Base-by-base conservation (phyloP, 2,888 invertebrate genomes). In the Pandemis corylana region DNA sequence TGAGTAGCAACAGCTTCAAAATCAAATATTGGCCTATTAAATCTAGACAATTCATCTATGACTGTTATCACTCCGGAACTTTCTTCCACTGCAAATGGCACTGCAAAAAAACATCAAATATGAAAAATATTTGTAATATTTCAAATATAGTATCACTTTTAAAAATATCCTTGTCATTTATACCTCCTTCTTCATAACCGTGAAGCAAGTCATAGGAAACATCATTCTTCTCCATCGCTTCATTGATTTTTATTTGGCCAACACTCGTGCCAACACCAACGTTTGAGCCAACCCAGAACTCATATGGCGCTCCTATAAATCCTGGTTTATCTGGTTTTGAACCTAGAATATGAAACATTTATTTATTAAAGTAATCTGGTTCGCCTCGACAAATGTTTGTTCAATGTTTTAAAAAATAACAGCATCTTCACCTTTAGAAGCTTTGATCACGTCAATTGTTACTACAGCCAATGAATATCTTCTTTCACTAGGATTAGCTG, bases 11-110 rank as follows among this genome's bases (percentile, higher is more conserved):
- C 96, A 0, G 97, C 97, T 91, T 98, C 97, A 82, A 98, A 97
- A 77, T 97, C 96, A 83, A 97, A 98, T 53, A 96, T 89, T 4
- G 96, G 95, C 49, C 96, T 91, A 41, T 95, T 95, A 83, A 96
- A 98, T 80, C 96, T 96, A 0, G 95, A 91, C 61, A 98, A 90
- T 76, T 96, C 96, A 49, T 97, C 96, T 73, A 98, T 96, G 0
- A 98, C 97, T 1, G 97, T 98, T 65, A 98, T 97, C 0, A 97
- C 97, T 5, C 98, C 98, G 0, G 97, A 97, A 76, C 96, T 95
- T 86, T 98, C 98, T 91, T 98, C 98, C 41, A 98, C 97, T 5
- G 97, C 98, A 89, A 98, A 98, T 5, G 98, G 98, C n/a, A 98
- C 98, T 97, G 89, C 13, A 93, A 94, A 71, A 20, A 76, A 75